A percentile compares a stretch with the other conserved stretches of the same genome.
These are phyloP conservation scores for Metridium senile DNA, from an alignment of 92 coral and sea anemone genomes.

Conservation along the genomic window DNA sequence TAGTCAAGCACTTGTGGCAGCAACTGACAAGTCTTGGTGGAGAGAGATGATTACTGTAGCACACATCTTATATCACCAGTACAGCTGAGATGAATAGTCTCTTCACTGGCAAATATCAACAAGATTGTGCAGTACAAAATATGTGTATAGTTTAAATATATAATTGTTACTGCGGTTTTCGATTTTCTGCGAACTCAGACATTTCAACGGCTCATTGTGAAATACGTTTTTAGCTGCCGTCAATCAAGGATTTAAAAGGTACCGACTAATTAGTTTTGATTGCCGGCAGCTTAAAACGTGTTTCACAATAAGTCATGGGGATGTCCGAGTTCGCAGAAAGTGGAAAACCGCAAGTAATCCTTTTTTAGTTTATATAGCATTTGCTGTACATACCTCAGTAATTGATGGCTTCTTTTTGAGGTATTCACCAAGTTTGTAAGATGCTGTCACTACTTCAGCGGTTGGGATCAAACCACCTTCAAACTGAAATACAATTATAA, in stretches of 20 bases:
- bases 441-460: constrained; percentile 74
- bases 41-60: constrained; percentile 71
- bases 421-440: constrained; percentile 68
- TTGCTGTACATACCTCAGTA: constrained; percentile 66
- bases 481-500: constrained; percentile 54
- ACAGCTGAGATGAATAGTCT: constrained; percentile 25
- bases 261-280: too few relatives aligned
- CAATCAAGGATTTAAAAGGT: too few relatives aligned
- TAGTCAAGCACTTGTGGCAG: constrained; percentile 82
- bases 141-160: too few relatives aligned
- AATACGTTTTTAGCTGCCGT: too few relatives aligned
- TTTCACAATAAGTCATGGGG: too few relatives aligned
- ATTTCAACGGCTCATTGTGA: too few relatives aligned
- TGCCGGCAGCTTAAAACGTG: too few relatives aligned
- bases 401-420: constrained; percentile 80
- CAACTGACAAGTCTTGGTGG: constrained; percentile 83
- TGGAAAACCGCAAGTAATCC: too few relatives aligned
- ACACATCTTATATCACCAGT: constrained; percentile 43
- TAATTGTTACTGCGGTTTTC: too few relatives aligned
- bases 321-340: too few relatives aligned
- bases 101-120: constrained; percentile 1
- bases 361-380: too few relatives aligned
- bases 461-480: constrained; percentile 89
- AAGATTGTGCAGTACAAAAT: constrained; percentile 5
- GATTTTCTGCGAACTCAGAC: too few relatives aligned